Evolutionary conservation across 2,797 vertebrate genomes (phyloP).

Genomic region (Chaetophractus vellerosus): DNA sequence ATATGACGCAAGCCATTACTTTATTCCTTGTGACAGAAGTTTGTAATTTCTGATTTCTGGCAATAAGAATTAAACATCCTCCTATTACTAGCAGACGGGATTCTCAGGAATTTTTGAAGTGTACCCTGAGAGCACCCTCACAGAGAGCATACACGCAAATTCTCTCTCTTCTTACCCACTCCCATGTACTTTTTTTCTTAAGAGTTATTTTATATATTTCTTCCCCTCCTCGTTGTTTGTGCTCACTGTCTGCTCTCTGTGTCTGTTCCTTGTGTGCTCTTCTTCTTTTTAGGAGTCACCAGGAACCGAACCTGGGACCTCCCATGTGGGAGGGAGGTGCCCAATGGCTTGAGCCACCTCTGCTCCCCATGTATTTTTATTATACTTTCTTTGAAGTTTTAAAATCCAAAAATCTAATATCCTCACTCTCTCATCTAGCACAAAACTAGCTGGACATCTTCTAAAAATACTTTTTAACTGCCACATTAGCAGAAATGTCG

Average conservation of each 20-base stretch:
- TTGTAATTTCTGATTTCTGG: not conserved
- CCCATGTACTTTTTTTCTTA: too few species aligned
- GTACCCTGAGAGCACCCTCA: too few species aligned
- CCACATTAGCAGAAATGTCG: not conserved
- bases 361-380: not conserved
- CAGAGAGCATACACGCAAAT: fast-evolving
- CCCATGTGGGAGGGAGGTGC: too few species aligned
- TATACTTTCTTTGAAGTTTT: not conserved
- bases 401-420: constrained; percentile 32
- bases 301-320: too few species aligned
- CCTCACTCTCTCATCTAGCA: not conserved
- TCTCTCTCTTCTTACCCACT: not conserved
- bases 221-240: too few species aligned
- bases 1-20: not conserved
- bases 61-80: not conserved
- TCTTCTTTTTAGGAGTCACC: too few species aligned
- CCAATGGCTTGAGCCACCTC: too few species aligned
- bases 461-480: constrained; percentile 10
- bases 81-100: not conserved
- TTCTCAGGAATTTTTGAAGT: not conserved
- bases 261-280: too few species aligned
- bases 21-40: not conserved
- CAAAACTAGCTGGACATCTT: not conserved
- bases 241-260: too few species aligned
- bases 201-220: too few species aligned